Conservation (phyloP, 35 echinoderm and acorn worm genomes). For the Stichopus chloronotus region DNA sequence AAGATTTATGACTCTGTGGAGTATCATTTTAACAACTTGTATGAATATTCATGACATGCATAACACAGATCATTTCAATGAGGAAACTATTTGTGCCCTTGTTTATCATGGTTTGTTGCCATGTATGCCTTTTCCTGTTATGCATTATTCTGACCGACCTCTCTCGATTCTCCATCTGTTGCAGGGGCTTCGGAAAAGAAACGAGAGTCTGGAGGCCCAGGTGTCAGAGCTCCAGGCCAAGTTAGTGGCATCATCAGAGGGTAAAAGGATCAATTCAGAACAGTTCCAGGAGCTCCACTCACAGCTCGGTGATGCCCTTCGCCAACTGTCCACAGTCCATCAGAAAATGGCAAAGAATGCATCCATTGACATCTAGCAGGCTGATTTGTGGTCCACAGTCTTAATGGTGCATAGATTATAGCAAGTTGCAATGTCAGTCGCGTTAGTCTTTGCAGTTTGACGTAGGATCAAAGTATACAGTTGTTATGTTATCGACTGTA, state of each 20-base stretch:
- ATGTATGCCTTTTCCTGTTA: not conserved
- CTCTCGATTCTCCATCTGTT: not conserved
- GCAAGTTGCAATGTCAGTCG: too few species aligned
- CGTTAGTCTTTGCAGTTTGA: too few species aligned
- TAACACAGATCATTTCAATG: too few species aligned
- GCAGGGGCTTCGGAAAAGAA: slow-evolving; percentile 27
- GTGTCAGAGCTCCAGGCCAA: slow-evolving; percentile 67
- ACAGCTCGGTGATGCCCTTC: slow-evolving; percentile 68
- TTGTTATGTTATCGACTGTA: too few species aligned
- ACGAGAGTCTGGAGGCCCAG: slow-evolving; percentile 9
- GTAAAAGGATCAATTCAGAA: slow-evolving; percentile 52
- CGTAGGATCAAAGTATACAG: too few species aligned
- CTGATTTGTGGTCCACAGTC: not conserved
- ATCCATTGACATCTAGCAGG: slow-evolving; percentile 48
- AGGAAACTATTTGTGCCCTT: too few species aligned
- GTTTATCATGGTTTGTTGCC: not conserved
- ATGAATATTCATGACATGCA: too few species aligned
- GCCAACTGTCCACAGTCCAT: slow-evolving; percentile 67
- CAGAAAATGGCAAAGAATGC: slow-evolving; percentile 69
- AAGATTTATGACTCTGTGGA: too few species aligned
- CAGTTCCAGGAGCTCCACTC: slow-evolving; percentile 66
- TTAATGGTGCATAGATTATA: too few species aligned
- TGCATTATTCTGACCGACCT: not conserved
- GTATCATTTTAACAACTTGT: too few species aligned
- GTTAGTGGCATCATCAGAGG: slow-evolving; percentile 51